Evolutionary conservation across 2,113 vertebrate genomes (phyloP).

Genomic region (Amazona guildingii): DNA sequence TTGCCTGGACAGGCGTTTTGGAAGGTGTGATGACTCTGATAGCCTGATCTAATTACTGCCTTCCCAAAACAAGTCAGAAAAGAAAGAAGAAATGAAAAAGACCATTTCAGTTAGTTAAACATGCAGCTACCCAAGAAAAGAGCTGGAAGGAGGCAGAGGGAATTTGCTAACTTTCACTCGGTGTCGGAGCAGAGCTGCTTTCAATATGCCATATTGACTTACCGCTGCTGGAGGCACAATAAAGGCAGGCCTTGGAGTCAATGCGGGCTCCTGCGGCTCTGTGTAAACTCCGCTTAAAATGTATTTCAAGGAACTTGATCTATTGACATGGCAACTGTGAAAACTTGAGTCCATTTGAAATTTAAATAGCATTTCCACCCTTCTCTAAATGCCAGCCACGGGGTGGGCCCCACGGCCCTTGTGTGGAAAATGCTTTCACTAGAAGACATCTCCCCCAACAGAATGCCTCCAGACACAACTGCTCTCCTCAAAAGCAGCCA

Average conservation of each 20-base stretch:
- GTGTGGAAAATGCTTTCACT: constrained; percentile 61
- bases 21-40: neutral
- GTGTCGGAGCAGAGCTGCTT: constrained; percentile 11
- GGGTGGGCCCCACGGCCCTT: constrained; percentile 42
- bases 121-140: constrained; percentile 1
- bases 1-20: neutral
- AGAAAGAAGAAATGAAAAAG: neutral
- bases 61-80: neutral
- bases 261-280: constrained; percentile 56
- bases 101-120: constrained; percentile 23
- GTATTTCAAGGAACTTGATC: constrained; percentile 67
- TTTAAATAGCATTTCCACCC: constrained; percentile 69
- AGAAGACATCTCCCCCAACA: constrained; percentile 62
- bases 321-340: constrained; percentile 68
- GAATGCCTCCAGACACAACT: constrained; percentile 72
- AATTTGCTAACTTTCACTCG: constrained; percentile 65
- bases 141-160: neutral
- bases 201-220: constrained; percentile 56
- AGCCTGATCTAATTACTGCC: neutral
- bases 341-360: constrained; percentile 70
- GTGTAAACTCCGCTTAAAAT: constrained; percentile 69
- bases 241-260: constrained; percentile 54
- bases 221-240: constrained; percentile 45
- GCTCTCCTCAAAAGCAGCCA: constrained; percentile 63
- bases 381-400: constrained; percentile 33